phyloP scores from a whole-genome alignment of 2,797 vertebrate genomes.

The Sebastes miniatus region DNA sequence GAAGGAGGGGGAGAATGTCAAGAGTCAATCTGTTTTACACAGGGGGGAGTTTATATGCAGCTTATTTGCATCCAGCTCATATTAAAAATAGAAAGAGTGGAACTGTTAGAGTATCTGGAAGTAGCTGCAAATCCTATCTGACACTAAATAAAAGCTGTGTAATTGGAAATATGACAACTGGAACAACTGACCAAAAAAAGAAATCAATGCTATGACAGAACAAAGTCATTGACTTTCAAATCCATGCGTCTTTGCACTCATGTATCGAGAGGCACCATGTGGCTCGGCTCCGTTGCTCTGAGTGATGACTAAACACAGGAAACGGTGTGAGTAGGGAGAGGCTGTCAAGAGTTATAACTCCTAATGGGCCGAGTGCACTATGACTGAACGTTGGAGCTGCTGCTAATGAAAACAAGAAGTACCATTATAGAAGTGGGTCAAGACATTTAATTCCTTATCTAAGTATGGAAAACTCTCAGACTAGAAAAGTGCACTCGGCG shows the following conservation, averaged over 20 bases:
- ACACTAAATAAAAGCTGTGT: conserved; percentile 3
- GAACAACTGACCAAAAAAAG: not conserved
- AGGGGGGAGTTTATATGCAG: conserved; percentile 8
- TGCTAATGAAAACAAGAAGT: conserved; percentile 52
- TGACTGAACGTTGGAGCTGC: conserved; percentile 31
- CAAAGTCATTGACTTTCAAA: conserved; percentile 4
- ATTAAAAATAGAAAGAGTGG: not conserved
- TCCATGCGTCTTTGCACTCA: not conserved
- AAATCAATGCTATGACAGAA: not conserved
- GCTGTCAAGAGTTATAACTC: conserved; percentile 10
- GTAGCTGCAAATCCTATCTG: conserved; percentile 4
- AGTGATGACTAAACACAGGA: conserved; percentile 38
- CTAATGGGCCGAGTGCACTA: conserved; percentile 28
- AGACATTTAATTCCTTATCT: conserved; percentile 4
- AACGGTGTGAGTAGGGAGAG: conserved; percentile 16
- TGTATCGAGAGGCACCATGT: conserved; percentile 1
- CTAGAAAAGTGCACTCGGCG: not conserved
- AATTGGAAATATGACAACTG: conserved; percentile 3
- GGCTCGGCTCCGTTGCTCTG: not conserved
- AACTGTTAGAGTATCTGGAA: not conserved
- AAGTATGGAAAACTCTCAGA: not conserved
- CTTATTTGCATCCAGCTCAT: conserved; percentile 24
- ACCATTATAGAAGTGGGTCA: conserved; percentile 40
- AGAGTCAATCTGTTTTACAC: conserved; percentile 40
- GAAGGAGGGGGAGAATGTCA: conserved; percentile 25